Evolutionary conservation across 2,113 vertebrate species (phyloP).

Genomic region (Chelonoidis abingdonii): DNA sequence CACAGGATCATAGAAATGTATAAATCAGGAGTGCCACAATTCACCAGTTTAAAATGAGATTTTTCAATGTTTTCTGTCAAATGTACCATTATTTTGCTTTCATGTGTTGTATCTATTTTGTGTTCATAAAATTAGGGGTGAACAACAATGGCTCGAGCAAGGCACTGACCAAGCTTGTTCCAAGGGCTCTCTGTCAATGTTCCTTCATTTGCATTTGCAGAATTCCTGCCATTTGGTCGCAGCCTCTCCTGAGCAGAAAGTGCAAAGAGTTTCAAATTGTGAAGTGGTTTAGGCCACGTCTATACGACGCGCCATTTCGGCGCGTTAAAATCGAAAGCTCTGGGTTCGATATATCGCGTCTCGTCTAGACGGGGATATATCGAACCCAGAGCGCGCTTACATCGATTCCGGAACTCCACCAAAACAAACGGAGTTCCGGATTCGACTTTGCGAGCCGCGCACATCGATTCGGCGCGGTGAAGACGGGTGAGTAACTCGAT

Average conservation of each 20-base stretch:
- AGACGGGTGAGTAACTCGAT: too few species aligned
- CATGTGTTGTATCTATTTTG: not conserved
- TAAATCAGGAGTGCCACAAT: not conserved
- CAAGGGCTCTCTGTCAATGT: not conserved
- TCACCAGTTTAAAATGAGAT: not conserved
- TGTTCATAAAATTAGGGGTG: not conserved
- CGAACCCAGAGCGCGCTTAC: too few species aligned
- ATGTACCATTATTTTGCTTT: not conserved
- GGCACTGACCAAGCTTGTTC: not conserved
- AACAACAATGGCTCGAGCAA: not conserved
- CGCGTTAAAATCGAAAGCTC: too few species aligned
- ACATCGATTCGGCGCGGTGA: too few species aligned
- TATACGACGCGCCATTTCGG: too few species aligned
- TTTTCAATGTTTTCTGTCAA: not conserved
- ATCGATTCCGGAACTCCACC: too few species aligned
- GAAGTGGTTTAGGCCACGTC: too few species aligned
- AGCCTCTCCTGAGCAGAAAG: not conserved
- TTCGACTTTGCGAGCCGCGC: too few species aligned
- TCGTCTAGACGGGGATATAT: too few species aligned
- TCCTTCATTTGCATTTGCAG: not conserved
- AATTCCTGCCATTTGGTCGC: not conserved
- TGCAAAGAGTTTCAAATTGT: not conserved
- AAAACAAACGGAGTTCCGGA: too few species aligned
- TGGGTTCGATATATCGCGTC: too few species aligned
- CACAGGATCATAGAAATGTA: not conserved